Percentiles rank a stretch among this genome's conserved stretches.
Evolutionary conservation across 2,888 invertebrate species (phyloP).

Genomic region (Hypsopygia costalis): DNA sequence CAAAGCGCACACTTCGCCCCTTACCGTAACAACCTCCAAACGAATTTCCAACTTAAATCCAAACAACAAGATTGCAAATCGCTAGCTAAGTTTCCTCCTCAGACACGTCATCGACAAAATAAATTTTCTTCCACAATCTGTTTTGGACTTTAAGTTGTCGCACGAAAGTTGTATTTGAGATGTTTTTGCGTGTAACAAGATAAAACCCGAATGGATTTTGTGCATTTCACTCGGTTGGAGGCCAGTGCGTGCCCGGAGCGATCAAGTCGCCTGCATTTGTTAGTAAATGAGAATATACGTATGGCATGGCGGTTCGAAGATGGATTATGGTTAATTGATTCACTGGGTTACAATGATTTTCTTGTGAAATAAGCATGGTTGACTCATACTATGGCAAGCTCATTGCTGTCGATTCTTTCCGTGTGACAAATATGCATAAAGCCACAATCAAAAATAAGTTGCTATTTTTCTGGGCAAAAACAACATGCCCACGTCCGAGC

Average conservation of each 20-base stretch:
- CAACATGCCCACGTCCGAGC: no score
- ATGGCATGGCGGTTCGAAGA: constrained; percentile 1
- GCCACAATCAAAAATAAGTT: no score
- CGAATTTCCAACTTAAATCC: constrained; percentile 39
- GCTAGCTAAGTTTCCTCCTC: constrained; percentile 35
- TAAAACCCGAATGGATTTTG: constrained; percentile 74
- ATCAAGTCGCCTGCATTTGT: constrained; percentile 19
- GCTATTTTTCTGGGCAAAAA: no score
- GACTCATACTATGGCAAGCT: no score
- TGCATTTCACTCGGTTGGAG: constrained; percentile 67
- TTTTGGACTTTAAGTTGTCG: constrained; percentile 27
- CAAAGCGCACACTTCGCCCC: constrained; percentile 37
- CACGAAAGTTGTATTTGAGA: constrained; percentile 29
- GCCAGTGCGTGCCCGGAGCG: constrained; percentile 37
- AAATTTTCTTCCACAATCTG: constrained; percentile 27
- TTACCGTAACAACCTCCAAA: constrained; percentile 29
- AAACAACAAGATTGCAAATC: constrained; percentile 37
- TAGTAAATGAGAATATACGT: constrained; percentile 33
- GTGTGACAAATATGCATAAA: no score
- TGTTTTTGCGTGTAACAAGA: constrained; percentile 44
- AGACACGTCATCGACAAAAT: constrained; percentile 53
- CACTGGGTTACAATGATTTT: constrained; percentile 6
- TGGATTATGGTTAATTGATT: constrained; percentile 19
- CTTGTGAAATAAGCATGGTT: no score
- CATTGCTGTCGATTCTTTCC: no score